Base-by-base conservation (phyloP, 1,140 invertebrate genomes). In the Drosophila seguyi region DNA sequence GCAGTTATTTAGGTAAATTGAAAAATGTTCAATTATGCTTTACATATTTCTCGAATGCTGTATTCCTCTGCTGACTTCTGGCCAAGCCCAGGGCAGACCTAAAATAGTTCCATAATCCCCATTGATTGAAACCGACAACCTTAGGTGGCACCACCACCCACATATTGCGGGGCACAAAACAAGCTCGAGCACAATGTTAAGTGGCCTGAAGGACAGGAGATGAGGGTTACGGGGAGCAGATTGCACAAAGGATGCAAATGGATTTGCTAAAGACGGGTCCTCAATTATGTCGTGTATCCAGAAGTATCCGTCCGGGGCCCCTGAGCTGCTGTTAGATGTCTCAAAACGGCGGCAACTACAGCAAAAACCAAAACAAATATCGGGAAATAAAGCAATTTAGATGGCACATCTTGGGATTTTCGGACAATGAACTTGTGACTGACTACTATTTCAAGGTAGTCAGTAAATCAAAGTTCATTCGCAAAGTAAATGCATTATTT, bases 81-180 rank as follows among this genome's bases (percentile, higher is more conserved):
- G 20, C 27, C 13, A n/a, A 74, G 81, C 47, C 39, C 62, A 57
- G 48, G 31, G 57, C 44, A 53, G 74, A 39, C 75, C 79, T 63
- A 76, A 87, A 87, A 13, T 87, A 87, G 75, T 87, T 73, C 39
- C 39, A 74, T 87, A 87, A 87, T 87, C 83, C 79, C 59, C 79
- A 87, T 87, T 80, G 83, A 87, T 87, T 80, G 75, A 56, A 62
- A 31, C 41, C 36, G 34, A 65, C 39, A 44, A 38, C 63, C 44
- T 25, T 27, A 56, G 34, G 29, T 36, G 45, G 6, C 48, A 53
- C 25, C 48, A 53, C 25, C 50, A 45, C 18, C 36, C 57, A 25
- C 48, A 8, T 16, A 16, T 31, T 27, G n/a, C 11, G 5, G 14
- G 6, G 20, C 29, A 14, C 16, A 22, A 13, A 14, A n/a, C 36